phyloP scores from a whole-genome alignment of 2,888 invertebrate species.

The Flexamia atlantica region DNA sequence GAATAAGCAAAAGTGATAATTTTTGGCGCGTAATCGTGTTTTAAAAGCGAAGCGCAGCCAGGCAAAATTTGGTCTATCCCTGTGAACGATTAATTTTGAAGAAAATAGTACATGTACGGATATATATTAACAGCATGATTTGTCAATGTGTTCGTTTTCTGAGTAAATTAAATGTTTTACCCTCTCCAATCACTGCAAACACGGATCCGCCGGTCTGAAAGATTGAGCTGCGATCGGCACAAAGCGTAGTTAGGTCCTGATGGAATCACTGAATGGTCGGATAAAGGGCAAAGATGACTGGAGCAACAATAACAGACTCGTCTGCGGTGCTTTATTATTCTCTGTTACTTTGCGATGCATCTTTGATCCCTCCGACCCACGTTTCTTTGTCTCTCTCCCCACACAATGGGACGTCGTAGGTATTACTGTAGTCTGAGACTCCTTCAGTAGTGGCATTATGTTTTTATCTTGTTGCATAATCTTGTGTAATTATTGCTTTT shows the following conservation, averaged over 20 bases:
- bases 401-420: constrained; percentile 7
- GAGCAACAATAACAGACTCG: constrained; percentile 16
- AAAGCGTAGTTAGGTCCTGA: background rate
- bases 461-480: too few relatives aligned
- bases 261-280: background rate
- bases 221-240: background rate
- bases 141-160: too few relatives aligned
- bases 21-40: too few relatives aligned
- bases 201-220: background rate
- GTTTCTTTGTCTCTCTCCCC: constrained; percentile 2
- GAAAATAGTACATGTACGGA: too few relatives aligned
- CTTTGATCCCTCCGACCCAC: constrained; percentile 4
- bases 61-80: too few relatives aligned
- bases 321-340: constrained; percentile 18
- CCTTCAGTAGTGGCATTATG: background rate
- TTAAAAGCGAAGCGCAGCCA: too few relatives aligned
- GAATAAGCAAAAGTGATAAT: too few relatives aligned
- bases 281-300: constrained; percentile 28
- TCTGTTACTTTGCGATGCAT: constrained; percentile 33
- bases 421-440: background rate
- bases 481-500: too few relatives aligned
- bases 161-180: too few relatives aligned
- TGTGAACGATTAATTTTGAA: too few relatives aligned
- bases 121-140: too few relatives aligned
- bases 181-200: too few relatives aligned